These are phyloP conservation scores for Clinocottus analis DNA, from an alignment of 2,113 vertebrate genomes.

Conservation along the genomic window DNA sequence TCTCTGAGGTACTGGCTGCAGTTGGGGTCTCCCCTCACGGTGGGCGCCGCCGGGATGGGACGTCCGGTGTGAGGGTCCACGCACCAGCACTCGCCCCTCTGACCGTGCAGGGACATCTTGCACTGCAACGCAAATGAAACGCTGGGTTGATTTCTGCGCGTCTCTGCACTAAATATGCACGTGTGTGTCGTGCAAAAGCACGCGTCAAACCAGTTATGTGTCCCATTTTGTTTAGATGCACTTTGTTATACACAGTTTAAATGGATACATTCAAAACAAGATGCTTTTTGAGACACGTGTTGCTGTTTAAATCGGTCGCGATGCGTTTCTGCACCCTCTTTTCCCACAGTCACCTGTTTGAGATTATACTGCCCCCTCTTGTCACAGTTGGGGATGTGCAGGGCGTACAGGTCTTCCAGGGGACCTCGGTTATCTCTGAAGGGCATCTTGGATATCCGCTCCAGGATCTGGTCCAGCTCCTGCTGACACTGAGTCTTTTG, in stretches of 20 bases:
- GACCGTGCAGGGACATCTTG: slow-evolving; percentile 97
- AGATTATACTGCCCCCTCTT: slow-evolving; percentile 96
- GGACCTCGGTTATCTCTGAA: slow-evolving; percentile 94
- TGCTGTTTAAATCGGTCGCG: background rate
- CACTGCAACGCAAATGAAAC: slow-evolving; percentile 86
- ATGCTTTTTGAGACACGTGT: background rate
- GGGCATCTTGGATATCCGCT: slow-evolving; percentile 95
- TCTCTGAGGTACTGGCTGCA: slow-evolving; percentile 92
- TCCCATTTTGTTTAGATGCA: background rate
- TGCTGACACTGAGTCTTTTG: slow-evolving; percentile 95
- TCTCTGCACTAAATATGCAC: background rate
- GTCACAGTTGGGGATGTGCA: slow-evolving; percentile 99
- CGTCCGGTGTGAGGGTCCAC: slow-evolving; percentile 93
- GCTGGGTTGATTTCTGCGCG: background rate
- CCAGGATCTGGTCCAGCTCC: slow-evolving; percentile 95
- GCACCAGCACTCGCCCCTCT: slow-evolving; percentile 98
- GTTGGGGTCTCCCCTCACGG: slow-evolving; percentile 94
- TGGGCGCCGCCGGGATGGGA: slow-evolving; percentile 88
- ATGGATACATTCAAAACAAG: too few relatives aligned
- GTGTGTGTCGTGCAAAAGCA: background rate
- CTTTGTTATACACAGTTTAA: too few relatives aligned
- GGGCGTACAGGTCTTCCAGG: slow-evolving; percentile 94
- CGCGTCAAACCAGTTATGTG: too few relatives aligned
- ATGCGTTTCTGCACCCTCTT: background rate
- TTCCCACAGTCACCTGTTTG: slow-evolving; percentile 89